Evolutionary conservation across 2,113 vertebrate species (phyloP).

Genomic region (Salvelinus alpinus): DNA sequence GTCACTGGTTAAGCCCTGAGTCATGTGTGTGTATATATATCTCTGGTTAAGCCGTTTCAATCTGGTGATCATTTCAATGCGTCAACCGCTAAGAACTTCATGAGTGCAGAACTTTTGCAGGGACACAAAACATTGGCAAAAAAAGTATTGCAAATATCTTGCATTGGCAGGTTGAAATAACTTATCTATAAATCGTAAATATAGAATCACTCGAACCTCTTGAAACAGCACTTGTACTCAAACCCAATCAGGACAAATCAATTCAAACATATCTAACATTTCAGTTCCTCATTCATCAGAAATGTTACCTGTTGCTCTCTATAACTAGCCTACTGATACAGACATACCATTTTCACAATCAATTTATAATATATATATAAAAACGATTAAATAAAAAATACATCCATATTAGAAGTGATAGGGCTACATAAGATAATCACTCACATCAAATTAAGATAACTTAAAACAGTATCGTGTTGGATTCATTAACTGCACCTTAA

Average conservation of each 20-base stretch:
- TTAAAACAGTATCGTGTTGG: constrained; percentile 6
- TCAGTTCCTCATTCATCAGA: background rate
- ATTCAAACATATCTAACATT: background rate
- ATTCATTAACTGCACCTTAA: constrained; percentile 57
- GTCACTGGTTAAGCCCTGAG: constrained; percentile 12
- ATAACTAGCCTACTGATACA: background rate
- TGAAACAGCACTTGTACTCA: background rate
- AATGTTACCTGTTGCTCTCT: background rate
- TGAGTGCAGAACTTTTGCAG: background rate
- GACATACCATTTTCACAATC: background rate
- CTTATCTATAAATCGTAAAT: too few relatives aligned
- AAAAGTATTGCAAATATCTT: background rate
- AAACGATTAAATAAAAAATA: too few relatives aligned
- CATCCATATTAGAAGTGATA: too few relatives aligned
- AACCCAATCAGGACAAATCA: background rate
- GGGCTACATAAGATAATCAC: background rate
- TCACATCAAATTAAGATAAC: background rate
- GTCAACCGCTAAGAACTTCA: constrained; percentile 31
- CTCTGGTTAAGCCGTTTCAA: constrained; percentile 14
- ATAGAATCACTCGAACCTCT: background rate
- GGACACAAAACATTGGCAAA: background rate
- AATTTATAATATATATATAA: too few relatives aligned
- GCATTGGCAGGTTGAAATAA: too few relatives aligned
- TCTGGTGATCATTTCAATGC: background rate
- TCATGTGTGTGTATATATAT: too few relatives aligned